phyloP scores from a whole-genome alignment of 2,113 vertebrate species.

The Phodopus roborovskii region DNA sequence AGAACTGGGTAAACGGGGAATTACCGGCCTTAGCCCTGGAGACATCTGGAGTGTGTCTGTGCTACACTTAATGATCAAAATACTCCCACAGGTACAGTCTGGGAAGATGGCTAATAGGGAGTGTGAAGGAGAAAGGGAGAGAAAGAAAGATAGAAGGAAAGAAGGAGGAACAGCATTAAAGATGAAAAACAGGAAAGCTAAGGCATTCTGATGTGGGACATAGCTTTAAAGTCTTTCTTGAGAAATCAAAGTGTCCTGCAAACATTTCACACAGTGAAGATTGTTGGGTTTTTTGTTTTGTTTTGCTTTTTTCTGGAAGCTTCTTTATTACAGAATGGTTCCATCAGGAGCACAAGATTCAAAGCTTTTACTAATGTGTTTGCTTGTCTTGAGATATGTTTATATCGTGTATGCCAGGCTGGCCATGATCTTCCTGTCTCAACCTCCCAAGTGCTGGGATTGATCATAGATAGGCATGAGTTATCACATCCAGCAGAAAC shows the following conservation, averaged over 20 bases:
- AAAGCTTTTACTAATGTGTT: not conserved
- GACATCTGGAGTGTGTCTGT: slow-evolving; percentile 22
- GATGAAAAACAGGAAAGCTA: not conserved
- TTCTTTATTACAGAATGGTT: not conserved
- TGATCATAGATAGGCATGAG: not conserved
- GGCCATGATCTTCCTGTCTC: not conserved
- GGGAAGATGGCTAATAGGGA: not conserved
- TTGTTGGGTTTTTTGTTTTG: not conserved
- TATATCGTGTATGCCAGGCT: not conserved
- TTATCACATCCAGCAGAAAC: not conserved
- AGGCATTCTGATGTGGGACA: not conserved
- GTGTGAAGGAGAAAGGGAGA: not conserved
- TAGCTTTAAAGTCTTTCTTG: not conserved
- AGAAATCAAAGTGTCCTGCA: not conserved
- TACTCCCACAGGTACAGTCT: not conserved
- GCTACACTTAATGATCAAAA: slow-evolving; percentile 4
- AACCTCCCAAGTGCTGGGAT: not conserved
- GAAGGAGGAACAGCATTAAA: fast-evolving
- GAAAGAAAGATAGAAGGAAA: fast-evolving
- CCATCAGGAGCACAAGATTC: no score
- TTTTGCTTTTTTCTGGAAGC: not conserved
- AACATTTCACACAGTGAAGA: not conserved
- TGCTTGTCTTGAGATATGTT: not conserved
- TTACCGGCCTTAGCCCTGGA: not conserved
- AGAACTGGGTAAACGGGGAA: slow-evolving; percentile 5